phyloP scores from a whole-genome alignment of 2,888 invertebrate genomes.

The Perithous albicinctus region DNA sequence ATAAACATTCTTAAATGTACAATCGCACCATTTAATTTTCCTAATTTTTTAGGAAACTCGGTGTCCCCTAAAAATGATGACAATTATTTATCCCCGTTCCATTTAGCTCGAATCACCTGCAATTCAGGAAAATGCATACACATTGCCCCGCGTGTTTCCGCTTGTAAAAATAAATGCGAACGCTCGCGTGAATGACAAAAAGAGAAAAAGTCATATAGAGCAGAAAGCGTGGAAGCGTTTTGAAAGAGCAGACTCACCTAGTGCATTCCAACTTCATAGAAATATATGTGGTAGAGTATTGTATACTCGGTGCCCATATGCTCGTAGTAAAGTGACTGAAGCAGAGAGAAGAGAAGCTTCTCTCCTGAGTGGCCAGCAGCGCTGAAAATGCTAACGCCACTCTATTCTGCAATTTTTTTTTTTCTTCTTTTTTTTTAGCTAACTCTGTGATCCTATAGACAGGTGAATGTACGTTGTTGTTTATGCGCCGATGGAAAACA shows the following conservation, averaged over 20 bases:
- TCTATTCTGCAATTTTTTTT: conserved; percentile 35
- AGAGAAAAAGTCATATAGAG: conserved; percentile 32
- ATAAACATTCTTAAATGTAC: too few relatives aligned
- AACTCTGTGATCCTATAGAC: conserved; percentile 33
- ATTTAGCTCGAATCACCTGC: too few relatives aligned
- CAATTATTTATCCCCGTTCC: too few relatives aligned
- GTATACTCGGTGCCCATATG: conserved; percentile 1
- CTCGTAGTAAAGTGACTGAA: conserved; percentile 5
- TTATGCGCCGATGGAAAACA: conserved; percentile 30
- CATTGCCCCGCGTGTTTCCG: neutral
- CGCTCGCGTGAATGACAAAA: conserved; percentile 32
- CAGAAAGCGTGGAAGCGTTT: conserved; percentile 62
- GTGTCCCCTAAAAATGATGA: too few relatives aligned
- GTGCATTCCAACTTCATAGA: conserved; percentile 36
- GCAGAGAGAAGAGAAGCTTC: neutral
- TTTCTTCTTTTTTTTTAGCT: conserved; percentile 54
- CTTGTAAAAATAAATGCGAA: neutral
- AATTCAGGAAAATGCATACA: too few relatives aligned
- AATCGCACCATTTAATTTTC: too few relatives aligned
- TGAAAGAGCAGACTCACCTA: conserved; percentile 50
- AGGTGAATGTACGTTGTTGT: conserved; percentile 41
- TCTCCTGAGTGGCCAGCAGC: conserved; percentile 5
- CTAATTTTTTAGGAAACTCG: too few relatives aligned
- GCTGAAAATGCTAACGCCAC: conserved; percentile 42
- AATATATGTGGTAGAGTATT: neutral